Conservation (phyloP, 2,888 invertebrate species). For the Drosophila quinaria region DNA sequence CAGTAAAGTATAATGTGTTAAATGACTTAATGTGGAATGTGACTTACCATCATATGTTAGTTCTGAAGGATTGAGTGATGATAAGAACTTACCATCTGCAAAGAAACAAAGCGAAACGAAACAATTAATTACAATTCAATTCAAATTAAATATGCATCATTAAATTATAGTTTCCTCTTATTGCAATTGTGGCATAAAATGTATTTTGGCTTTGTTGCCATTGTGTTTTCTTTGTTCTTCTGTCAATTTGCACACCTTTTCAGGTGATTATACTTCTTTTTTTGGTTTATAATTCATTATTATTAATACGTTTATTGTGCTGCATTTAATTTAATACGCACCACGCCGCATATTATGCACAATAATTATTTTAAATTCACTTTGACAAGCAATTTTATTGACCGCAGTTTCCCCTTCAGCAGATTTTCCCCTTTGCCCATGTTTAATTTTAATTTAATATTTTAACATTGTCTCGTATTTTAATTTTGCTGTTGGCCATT, state of each 20-base stretch:
- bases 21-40: conserved; percentile 83
- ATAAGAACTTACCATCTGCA: conserved; percentile 86
- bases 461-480: conserved; percentile 75
- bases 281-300: conserved; percentile 36
- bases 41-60: conserved; percentile 86
- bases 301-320: conserved; percentile 79
- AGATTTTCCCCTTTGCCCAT: conserved; percentile 36
- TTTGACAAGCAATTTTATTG: conserved; percentile 71
- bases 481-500: conserved; percentile 63
- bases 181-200: not conserved
- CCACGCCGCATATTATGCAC: conserved; percentile 73
- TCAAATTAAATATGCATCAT: conserved; percentile 49
- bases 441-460: conserved; percentile 79
- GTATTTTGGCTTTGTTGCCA: conserved; percentile 5
- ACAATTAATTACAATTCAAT: conserved; percentile 4
- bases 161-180: conserved; percentile 22
- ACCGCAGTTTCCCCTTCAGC: not conserved
- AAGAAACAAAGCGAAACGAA: conserved; percentile 59
- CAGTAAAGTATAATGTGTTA: conserved; percentile 58
- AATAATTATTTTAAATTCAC: conserved; percentile 81
- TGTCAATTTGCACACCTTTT: conserved; percentile 37
- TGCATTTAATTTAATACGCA: conserved; percentile 79
- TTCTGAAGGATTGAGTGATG: conserved; percentile 86
- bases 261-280: conserved; percentile 10
- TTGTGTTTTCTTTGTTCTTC: conserved; percentile 28